Evolutionary conservation across 2,113 vertebrate species (phyloP), one percentile per base, ranked within the genome.

Genomic region (Halichoerus grypus): DNA sequence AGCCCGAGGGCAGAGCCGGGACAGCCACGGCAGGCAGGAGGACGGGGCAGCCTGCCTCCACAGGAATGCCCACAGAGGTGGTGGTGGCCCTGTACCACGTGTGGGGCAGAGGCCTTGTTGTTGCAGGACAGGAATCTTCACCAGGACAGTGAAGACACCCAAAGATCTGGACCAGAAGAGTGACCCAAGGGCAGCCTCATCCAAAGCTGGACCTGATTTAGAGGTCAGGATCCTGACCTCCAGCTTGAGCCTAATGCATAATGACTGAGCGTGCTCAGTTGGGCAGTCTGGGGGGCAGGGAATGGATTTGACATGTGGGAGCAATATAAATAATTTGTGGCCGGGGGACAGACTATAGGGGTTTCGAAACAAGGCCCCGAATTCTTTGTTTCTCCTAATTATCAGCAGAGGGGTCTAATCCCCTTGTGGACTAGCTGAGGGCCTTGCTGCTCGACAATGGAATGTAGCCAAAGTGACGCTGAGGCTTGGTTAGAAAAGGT

Each of bases 81-180:
- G 63, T 16, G 24, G 72, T 24, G n/a, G 19, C 26, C 36, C 24
- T 1, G 19, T 7, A 8, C 4, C 16, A 26, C n/a, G 2, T 8
- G 39, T 31, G n/a, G 61, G 28, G 8, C 86, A 19, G 16, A 4
- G 1, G 42, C 14, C 33, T 21, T 3, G 7, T 49, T 26, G 16
- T 46, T 28, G 74, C 36, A n/a, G 14, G 26, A n/a, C 77, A 13
- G 28, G 59, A 19, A 18, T 39, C 39, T 39, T 82, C 39, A 33
- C 31, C 3, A 5, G 36, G 57, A 15, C 10, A 26, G 53, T 14
- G 4, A 24, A 0, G 9, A 1, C 8, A 7, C 6, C 2, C 1
- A 6, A 31, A 67, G 24, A 15, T 4, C 86, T 21, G 14, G 26
- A 14, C 67, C 9, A 0, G 5, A 39, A 39, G 49, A 7, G 5